Base-by-base conservation (phyloP, 2,888 invertebrate species). In the Xestia ashworthii region DNA sequence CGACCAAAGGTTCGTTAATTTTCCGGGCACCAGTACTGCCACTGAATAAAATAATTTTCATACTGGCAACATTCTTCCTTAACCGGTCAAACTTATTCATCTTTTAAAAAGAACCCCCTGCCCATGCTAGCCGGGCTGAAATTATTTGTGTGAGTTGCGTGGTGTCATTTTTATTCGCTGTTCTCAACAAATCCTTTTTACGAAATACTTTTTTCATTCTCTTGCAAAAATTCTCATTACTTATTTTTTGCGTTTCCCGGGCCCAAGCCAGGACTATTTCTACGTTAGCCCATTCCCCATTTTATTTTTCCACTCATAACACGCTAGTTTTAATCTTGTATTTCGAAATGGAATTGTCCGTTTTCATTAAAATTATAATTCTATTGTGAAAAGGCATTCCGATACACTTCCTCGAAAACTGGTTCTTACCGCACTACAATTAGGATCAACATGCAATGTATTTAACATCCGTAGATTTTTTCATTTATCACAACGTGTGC, bases 161-260 rank as follows among this genome's bases (percentile, higher is more conserved):
- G 32, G 12, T 16, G 69, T 64, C 55, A 78, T 65, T 50, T 48
- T 78, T 83, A 80, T 64, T 68, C 58, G 71, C 55, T 71, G 48
- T 64, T 64, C 67, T 25, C 60, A 58, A 46, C 55, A 83, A 81
- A 83, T 71, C 80, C 46, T 83, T 78, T 66, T 78, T 71, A 60
- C 38, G 62, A n/a, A 46, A 4, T 58, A 68, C 44, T 58, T 64
- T 71, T 71, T 58, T 67, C 79, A 68, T 72, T 84, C 8, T 72
- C 50, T 1, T 60, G 68, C 41, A 66, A 68, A 72, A 72, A 69
- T 80, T 80, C 80, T 69, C 68, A 69, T 80, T 79, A 67, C 67
- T 83, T 68, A 78, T 5, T 79, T 71, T 71, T 83, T 79, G 25
- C 72, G 32, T 71, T 71, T 14, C 62, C 44, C 68, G 25, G 32